Evolutionary conservation across 2,888 invertebrate species (phyloP), one percentile per base, ranked within the genome.

Genomic region (Troglohyphantes excavatus): DNA sequence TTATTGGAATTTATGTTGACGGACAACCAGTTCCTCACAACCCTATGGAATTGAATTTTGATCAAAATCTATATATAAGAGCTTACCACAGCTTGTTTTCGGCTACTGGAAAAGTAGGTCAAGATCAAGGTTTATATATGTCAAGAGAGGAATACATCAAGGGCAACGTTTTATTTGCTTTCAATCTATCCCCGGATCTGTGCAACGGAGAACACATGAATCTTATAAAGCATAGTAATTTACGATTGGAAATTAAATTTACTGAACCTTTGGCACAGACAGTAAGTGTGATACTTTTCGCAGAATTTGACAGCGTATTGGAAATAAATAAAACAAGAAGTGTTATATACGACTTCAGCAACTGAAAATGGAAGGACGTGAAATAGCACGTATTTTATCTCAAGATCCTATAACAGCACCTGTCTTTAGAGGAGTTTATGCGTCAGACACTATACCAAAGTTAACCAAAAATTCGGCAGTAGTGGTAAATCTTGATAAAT

Each of bases 231-330:
- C 90, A 92, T 6, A 92, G 92, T 2, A 92, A 90, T 63, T 72
- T 93, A 7, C 81, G 92, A 26, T 73, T 93, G 5, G 92, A 93
- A 75, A 82, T 92, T 27, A 90, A 92, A 0, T 92, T 92, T 83
- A 70, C 70, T 17, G 21, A 90, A 6, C 83, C 91, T 1, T 79
- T 92, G 5, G 6, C 67, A 0, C 81, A 91, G 67, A 91, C 92
- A 11, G 43, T 93, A 2, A 92, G 92, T 73, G 92, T 92, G 17
- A 79, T 93, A 5, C 68, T 92, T 3, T 92, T 92, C 73, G 91
- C 92, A 0, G 93, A 93, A 82, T 93, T 92, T 65, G 92, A 93
- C 61, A 93, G 92, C 85, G 67, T 93, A 13, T 82, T 93, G 17
- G 92, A 93, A 85, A 92, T 92, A 26, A 85, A 67, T 21, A 75